Conservation (phyloP, 92 coral and sea anemone genomes). For the Bergia sp. region DNA sequence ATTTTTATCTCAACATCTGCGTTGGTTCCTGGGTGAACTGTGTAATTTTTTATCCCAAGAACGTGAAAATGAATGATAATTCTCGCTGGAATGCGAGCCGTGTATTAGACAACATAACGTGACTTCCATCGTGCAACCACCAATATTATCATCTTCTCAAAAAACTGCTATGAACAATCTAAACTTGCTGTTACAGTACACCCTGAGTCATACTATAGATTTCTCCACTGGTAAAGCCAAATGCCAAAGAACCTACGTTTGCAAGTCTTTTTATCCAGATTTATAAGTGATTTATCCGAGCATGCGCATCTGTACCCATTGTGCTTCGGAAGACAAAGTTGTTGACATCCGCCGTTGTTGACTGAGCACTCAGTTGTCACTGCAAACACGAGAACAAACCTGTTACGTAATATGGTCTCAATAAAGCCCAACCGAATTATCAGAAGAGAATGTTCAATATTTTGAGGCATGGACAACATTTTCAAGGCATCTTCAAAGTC, state of each 20-base stretch:
- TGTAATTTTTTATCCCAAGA: too few species aligned
- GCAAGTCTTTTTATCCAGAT: constrained; percentile 14
- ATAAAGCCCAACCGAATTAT: neutral
- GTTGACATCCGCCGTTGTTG: constrained; percentile 37
- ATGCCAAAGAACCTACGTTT: constrained; percentile 10
- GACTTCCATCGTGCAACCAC: too few species aligned
- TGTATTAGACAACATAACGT: too few species aligned
- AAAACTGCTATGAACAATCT: neutral
- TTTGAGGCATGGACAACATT: too few species aligned
- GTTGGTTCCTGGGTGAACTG: too few species aligned
- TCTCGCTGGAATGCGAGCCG: too few species aligned
- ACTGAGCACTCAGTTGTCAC: constrained; percentile 14
- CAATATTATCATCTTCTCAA: too few species aligned
- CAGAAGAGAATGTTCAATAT: neutral
- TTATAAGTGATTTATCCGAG: constrained; percentile 24
- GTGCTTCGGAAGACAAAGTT: constrained; percentile 28
- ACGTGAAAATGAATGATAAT: too few species aligned
- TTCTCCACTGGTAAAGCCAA: neutral
- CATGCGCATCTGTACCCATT: constrained; percentile 45
- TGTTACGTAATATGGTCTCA: neutral
- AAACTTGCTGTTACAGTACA: too few species aligned
- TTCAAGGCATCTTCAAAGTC: too few species aligned
- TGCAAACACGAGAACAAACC: neutral
- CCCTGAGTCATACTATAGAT: neutral
- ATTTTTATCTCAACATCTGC: too few species aligned